phyloP scores from a whole-genome alignment of 2,113 vertebrate genomes.

The Balaenoptera acutorostrata region DNA sequence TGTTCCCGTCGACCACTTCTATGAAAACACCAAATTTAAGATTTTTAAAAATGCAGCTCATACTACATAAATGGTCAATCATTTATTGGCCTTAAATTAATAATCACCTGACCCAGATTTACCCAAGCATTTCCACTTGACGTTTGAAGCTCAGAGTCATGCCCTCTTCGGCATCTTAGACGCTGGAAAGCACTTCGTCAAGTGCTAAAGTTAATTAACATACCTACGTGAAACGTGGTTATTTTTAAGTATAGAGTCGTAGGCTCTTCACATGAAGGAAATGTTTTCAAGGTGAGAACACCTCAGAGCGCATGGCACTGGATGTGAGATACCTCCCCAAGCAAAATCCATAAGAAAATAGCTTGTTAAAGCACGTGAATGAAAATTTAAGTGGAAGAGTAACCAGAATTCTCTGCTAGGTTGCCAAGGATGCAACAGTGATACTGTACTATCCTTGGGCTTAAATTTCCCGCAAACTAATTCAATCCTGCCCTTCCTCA shows the following conservation, averaged over 20 bases:
- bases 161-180: not conserved
- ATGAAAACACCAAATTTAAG: not conserved
- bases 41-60: not conserved
- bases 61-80: not conserved
- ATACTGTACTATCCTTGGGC: not conserved
- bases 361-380: not conserved
- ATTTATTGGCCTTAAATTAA: not conserved
- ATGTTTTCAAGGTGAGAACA: not conserved
- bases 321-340: not conserved
- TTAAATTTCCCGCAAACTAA: not conserved
- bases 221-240: accelerated
- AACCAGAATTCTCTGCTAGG: not conserved
- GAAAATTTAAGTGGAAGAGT: not conserved
- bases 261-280: not conserved
- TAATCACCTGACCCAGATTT: not conserved
- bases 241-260: not conserved
- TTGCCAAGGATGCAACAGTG: not conserved
- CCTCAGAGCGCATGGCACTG: not conserved
- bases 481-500: not conserved
- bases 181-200: not conserved
- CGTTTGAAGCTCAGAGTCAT: not conserved
- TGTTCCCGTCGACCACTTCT: not conserved
- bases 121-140: not conserved
- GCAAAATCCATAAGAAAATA: not conserved
- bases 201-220: not conserved